Conservation (phyloP, 2,113 vertebrate genomes). For the Pterophyllum scalare region DNA sequence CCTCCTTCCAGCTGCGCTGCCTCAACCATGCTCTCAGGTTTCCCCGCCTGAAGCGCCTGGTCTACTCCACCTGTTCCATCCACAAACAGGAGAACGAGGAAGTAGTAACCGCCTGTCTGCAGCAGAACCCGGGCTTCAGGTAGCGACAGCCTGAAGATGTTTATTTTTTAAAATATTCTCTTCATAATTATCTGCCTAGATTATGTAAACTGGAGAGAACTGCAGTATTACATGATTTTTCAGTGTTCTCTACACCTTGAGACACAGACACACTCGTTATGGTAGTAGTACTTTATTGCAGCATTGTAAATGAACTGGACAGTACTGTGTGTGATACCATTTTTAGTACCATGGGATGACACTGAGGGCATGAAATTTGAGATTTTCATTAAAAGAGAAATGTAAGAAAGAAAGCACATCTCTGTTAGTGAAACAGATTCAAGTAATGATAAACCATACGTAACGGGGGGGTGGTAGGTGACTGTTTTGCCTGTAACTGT, state of each 20-base stretch:
- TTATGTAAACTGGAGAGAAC: background rate
- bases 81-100: constrained; percentile 93
- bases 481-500: background rate
- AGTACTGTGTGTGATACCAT: background rate
- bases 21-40: constrained; percentile 88
- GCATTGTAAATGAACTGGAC: background rate
- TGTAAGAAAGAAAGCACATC: background rate
- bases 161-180: background rate
- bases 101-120: constrained; percentile 83
- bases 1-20: constrained; percentile 87
- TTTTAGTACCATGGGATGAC: no score
- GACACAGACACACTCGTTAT: background rate
- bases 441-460: background rate
- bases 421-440: background rate
- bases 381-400: background rate
- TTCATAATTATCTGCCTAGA: background rate
- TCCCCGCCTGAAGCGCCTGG: constrained; percentile 84
- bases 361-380: background rate
- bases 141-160: constrained; percentile 43
- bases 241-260: background rate
- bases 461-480: background rate
- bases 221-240: background rate
- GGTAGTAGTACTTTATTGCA: background rate
- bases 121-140: constrained; percentile 85
- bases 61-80: constrained; percentile 95